Evolutionary conservation across 1,140 invertebrate species (phyloP), one percentile per base, ranked within the genome.

Genomic region (Drosophila yakuba): DNA sequence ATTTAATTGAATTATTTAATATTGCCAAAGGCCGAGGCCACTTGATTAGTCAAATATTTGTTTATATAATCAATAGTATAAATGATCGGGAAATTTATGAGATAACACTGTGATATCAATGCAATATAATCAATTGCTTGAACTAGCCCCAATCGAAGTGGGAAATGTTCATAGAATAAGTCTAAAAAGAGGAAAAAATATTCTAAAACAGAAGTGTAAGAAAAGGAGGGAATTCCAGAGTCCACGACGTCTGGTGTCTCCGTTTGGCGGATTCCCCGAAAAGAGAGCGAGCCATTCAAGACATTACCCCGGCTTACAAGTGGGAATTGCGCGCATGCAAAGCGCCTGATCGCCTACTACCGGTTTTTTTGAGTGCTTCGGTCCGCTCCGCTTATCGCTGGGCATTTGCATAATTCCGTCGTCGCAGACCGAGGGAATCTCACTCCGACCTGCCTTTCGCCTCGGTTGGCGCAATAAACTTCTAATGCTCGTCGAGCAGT

Each of bases 351-450:
- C 64, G 36, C 36, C 35, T 62, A 38, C 61, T 78, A 78, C 64
- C 64, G 62, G 64, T 77, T 76, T 75, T 57, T 57, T 47, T 51
- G 67, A 63, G 61, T 74, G 44, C 41, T 57, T 57, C 39, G n/a
- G 63, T 51, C 38, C 47, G 44, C 60, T 68, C 64, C 50, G 67
- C 63, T 71, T 71, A 71, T 71, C 67, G 67, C 17, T 15, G 6
- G 23, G 25, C 55, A 82, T 82, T 82, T 83, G 80, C 80, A 82
- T 82, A 83, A 52, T 60, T 75, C 67, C 72, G 64, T 47, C 74
- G 69, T 44, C 54, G 38, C 74, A 67, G 45, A 48, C 60, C 38
- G 59, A 60, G 78, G 32, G 32, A 68, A 57, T 59, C 61, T 39
- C 45, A 62, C 52, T 67, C 54, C 55, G 58, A 47, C 11, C 57